These are phyloP conservation scores for Tetragonisca angustula DNA, from an alignment of 2,888 invertebrate genomes.

Conservation along the genomic window DNA sequence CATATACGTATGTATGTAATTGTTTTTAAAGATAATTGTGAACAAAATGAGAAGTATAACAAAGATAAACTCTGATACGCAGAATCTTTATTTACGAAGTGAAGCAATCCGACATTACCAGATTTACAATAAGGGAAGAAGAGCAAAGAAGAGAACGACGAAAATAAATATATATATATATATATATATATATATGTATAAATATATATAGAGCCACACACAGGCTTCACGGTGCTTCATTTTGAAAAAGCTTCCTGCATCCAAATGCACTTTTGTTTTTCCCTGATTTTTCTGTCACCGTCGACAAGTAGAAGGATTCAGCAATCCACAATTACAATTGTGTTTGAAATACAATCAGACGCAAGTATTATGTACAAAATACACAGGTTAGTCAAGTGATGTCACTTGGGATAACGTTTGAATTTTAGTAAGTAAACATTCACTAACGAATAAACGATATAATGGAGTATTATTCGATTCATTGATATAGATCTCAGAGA, in stretches of 20 bases:
- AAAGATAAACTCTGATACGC: constrained; percentile 12
- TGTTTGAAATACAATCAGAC: neutral
- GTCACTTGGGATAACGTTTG: neutral
- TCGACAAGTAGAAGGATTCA: neutral
- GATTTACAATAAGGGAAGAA: constrained; percentile 48
- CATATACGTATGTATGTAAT: constrained; percentile 41
- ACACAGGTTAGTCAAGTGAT: constrained; percentile 13
- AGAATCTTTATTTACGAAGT: constrained; percentile 34
- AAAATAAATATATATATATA: constrained; percentile 49
- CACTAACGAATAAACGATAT: neutral
- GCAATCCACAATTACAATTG: constrained; percentile 17
- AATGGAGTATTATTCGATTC: neutral
- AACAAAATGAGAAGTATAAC: constrained; percentile 47
- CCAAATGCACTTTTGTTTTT: constrained; percentile 10
- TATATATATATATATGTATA: too few species aligned
- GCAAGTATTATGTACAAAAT: constrained; percentile 5
- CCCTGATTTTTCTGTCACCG: neutral
- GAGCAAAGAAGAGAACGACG: constrained; percentile 57
- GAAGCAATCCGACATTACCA: constrained; percentile 16
- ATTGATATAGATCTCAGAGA: constrained; percentile 10
- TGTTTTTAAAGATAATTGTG: constrained; percentile 74
- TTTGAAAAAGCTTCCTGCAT: constrained; percentile 29
- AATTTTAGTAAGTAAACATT: constrained; percentile 13
- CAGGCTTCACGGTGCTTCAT: constrained; percentile 33
- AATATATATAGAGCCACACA: constrained; percentile 36